phyloP scores from a whole-genome alignment of 2,797 vertebrate species.

The Acanthurus tractus region DNA sequence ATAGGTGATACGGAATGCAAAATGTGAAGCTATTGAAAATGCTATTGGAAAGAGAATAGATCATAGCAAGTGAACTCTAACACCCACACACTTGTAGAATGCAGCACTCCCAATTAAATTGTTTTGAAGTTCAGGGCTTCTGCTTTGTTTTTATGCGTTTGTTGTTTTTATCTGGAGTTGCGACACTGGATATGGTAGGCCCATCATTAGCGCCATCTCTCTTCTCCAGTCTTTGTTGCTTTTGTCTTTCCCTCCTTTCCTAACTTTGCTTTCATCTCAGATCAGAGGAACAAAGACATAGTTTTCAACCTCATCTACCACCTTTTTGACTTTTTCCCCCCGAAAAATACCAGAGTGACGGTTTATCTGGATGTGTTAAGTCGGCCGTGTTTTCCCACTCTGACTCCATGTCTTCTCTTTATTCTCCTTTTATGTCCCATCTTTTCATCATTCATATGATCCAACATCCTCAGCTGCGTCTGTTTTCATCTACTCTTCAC shows the following conservation, averaged over 20 bases:
- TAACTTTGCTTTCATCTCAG: conserved; percentile 64
- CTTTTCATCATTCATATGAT: conserved; percentile 42
- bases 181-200: conserved; percentile 53
- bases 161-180: conserved; percentile 54
- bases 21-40: conserved; percentile 16
- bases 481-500: conserved; percentile 24
- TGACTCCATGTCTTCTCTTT: not conserved
- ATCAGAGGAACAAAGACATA: conserved; percentile 55
- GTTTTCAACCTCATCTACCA: conserved; percentile 42
- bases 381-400: not conserved
- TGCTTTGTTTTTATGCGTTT: conserved; percentile 61
- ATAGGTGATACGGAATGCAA: conserved; percentile 13
- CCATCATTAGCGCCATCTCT: conserved; percentile 66
- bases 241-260: conserved; percentile 32
- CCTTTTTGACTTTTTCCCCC: conserved; percentile 16
- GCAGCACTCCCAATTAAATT: conserved; percentile 75
- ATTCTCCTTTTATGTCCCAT: conserved; percentile 31
- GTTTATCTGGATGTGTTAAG: conserved; percentile 6
- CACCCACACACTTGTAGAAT: conserved; percentile 63
- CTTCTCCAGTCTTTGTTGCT: conserved; percentile 46
- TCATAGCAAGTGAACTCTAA: conserved; percentile 47
- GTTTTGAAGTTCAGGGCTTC: conserved; percentile 73
- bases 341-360: not conserved
- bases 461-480: conserved; percentile 4
- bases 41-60: conserved; percentile 19